Evolutionary conservation across 2,888 invertebrate species (phyloP).

Genomic region (Euphydryas editha): DNA sequence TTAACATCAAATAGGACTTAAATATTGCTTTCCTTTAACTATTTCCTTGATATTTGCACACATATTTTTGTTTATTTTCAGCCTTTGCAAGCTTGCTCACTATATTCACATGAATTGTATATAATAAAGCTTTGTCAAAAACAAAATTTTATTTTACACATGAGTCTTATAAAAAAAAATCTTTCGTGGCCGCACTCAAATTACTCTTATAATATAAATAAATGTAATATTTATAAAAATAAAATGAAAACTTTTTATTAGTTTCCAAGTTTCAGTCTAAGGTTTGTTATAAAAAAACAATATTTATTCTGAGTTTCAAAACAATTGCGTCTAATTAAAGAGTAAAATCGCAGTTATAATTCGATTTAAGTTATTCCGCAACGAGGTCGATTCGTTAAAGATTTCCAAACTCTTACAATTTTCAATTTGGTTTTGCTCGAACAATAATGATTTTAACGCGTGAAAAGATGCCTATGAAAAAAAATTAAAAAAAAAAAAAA

Average conservation of each 20-base stretch:
- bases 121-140: neutral
- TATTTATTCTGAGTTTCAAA: conserved; percentile 22
- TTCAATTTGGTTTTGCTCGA: conserved; percentile 67
- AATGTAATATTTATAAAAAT: neutral
- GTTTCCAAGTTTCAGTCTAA: conserved; percentile 11
- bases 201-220: neutral
- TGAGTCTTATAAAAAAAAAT: neutral
- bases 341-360: conserved; percentile 35
- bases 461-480: conserved; percentile 62
- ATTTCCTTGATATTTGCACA: no score
- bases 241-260: neutral
- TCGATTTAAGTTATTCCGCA: conserved; percentile 40
- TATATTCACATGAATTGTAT: no score
- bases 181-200: neutral
- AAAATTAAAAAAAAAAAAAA: conserved; percentile 49
- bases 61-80: no score
- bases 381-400: conserved; percentile 48
- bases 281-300: conserved; percentile 25
- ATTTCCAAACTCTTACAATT: conserved; percentile 64
- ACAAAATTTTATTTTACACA: neutral
- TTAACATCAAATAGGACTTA: no score
- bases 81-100: no score
- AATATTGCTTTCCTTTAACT: no score
- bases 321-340: conserved; percentile 36
- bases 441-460: conserved; percentile 75